phyloP scores from a whole-genome alignment of 2,113 vertebrate genomes.

The Apteryx mantelli region DNA sequence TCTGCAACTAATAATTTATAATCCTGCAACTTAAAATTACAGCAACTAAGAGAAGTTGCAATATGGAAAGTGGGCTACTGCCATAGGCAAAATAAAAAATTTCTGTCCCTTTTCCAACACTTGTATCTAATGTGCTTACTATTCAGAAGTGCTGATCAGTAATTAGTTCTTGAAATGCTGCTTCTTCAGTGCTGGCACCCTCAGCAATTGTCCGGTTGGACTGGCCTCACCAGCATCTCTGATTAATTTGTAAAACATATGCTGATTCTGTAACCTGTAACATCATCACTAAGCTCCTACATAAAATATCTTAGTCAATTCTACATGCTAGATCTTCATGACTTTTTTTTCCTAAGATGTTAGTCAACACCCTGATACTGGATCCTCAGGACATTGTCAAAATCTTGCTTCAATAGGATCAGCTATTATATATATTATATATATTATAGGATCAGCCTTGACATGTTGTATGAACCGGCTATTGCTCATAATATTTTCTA shows the following conservation, averaged over 20 bases:
- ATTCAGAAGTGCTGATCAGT: background rate
- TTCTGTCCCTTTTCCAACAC: background rate
- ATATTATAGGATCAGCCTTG: no score
- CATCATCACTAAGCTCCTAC: background rate
- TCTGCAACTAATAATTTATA: background rate
- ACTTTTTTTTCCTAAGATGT: background rate
- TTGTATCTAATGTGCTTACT: background rate
- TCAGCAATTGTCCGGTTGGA: background rate
- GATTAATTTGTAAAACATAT: background rate
- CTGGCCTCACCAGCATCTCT: background rate
- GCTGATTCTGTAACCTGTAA: background rate
- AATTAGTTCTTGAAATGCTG: background rate
- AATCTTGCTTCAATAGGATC: background rate
- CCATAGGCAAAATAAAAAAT: background rate
- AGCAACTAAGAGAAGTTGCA: background rate
- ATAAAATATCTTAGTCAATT: background rate
- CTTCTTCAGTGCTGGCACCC: background rate
- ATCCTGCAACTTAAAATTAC: background rate
- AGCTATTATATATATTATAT: no score
- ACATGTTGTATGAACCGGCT: background rate
- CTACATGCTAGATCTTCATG: background rate
- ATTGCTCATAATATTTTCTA: background rate
- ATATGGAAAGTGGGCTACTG: background rate
- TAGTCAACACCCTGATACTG: background rate
- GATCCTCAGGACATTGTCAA: background rate